Percentiles rank a stretch among this genome's conserved stretches.
Conservation (phyloP, 2,888 invertebrate species). For the Archips xylosteana region DNA sequence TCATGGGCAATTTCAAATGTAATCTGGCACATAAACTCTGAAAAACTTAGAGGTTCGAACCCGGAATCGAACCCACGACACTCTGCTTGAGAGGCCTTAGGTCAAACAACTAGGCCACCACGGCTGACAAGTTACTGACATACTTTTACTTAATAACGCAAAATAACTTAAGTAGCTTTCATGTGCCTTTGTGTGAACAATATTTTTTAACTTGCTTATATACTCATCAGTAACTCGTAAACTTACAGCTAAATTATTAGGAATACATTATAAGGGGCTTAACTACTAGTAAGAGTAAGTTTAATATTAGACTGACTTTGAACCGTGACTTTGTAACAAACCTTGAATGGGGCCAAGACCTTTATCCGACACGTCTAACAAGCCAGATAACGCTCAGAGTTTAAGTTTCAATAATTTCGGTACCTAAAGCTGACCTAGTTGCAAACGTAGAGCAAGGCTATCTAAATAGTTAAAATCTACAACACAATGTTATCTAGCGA, state of each 20-base stretch:
- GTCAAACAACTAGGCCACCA: no score
- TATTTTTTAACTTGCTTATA: no score
- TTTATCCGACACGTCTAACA: constrained; percentile 26
- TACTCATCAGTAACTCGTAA: no score
- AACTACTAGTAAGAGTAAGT: neutral
- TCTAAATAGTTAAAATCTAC: constrained; percentile 67
- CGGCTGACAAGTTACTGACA: no score
- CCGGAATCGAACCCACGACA: no score
- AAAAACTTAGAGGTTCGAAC: no score
- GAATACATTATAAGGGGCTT: neutral
- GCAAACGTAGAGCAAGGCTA: constrained; percentile 32
- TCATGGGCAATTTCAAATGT: no score
- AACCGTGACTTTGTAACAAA: constrained; percentile 2
- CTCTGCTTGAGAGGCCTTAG: no score
- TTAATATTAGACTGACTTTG: neutral
- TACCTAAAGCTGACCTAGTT: constrained; percentile 39
- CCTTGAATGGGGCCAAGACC: neutral
- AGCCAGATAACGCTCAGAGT: constrained; percentile 27
- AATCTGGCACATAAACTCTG: no score
- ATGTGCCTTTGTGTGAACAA: no score
- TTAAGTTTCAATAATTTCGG: constrained; percentile 36
- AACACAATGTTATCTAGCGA: constrained; percentile 71
- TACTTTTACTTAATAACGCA: no score
- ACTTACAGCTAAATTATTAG: neutral
- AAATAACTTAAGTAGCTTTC: no score